Evolutionary conservation across 2,113 vertebrate genomes (phyloP).

Genomic region (Caranx ignobilis): DNA sequence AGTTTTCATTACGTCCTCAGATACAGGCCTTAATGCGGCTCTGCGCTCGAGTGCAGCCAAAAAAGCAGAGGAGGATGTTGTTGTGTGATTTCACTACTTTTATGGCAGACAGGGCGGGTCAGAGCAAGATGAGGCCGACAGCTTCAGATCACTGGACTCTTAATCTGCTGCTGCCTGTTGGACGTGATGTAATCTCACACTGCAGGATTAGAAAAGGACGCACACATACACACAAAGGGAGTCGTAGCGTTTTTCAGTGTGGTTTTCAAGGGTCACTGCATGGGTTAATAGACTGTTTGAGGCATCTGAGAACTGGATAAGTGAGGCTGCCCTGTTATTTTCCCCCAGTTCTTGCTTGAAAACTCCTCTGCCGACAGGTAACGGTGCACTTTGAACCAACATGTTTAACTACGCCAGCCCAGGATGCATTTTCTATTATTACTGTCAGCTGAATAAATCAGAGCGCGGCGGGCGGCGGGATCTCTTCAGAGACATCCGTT

Average conservation of each 20-base stretch:
- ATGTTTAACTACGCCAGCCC: slow-evolving; percentile 14
- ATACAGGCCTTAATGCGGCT: slow-evolving; percentile 45
- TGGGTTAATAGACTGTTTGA: slow-evolving; percentile 77
- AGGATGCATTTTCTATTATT: slow-evolving; percentile 23
- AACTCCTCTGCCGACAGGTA: slow-evolving; percentile 42
- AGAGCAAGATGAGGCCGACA: slow-evolving; percentile 58
- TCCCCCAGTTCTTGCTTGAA: slow-evolving; percentile 32
- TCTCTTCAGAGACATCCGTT: neutral
- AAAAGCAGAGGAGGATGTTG: slow-evolving; percentile 29
- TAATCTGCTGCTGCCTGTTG: slow-evolving; percentile 76
- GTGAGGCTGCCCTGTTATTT: slow-evolving; percentile 64
- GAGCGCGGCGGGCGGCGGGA: neutral
- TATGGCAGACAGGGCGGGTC: slow-evolving; percentile 42
- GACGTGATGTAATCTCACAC: slow-evolving; percentile 77
- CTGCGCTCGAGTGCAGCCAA: slow-evolving; percentile 35
- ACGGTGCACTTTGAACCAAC: slow-evolving; percentile 36
- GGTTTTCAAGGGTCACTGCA: slow-evolving; percentile 70
- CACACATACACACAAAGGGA: slow-evolving; percentile 32
- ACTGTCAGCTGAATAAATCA: slow-evolving; percentile 1
- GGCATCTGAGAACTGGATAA: slow-evolving; percentile 62
- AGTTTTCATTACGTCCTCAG: slow-evolving; percentile 68
- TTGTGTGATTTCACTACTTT: slow-evolving; percentile 42
- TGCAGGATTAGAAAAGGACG: slow-evolving; percentile 62
- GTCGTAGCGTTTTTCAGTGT: slow-evolving; percentile 36
- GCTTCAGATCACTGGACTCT: slow-evolving; percentile 72